Conservation (phyloP, 2,113 vertebrate species). For the Himantopus leucocephalus region DNA sequence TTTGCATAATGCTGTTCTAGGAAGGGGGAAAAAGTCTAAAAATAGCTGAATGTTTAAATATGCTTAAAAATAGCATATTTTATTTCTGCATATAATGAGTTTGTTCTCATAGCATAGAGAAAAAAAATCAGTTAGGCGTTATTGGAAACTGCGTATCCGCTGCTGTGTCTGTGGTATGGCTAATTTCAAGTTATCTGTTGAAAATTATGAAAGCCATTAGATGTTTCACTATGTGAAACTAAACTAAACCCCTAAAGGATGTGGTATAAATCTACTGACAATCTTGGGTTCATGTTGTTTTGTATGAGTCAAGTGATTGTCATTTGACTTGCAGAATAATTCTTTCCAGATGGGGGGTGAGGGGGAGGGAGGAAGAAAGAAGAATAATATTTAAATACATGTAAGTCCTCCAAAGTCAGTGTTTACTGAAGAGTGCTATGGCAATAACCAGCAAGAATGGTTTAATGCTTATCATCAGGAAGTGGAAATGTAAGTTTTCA, state of each 20-base stretch:
- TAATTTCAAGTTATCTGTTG: neutral
- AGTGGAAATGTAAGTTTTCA: neutral
- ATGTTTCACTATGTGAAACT: slow-evolving; percentile 39
- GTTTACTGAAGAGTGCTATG: neutral
- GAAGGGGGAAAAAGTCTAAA: neutral
- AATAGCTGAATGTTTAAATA: neutral
- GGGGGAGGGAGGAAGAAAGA: neutral
- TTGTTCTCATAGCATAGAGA: neutral
- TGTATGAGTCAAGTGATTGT: slow-evolving; percentile 45
- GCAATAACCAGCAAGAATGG: neutral
- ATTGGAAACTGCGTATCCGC: neutral
- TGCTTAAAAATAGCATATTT: neutral
- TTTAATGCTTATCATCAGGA: neutral
- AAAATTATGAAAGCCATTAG: slow-evolving; percentile 23
- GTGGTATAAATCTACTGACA: slow-evolving; percentile 37
- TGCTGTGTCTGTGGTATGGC: neutral
- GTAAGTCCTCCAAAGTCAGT: neutral
- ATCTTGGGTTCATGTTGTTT: slow-evolving; percentile 31
- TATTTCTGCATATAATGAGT: neutral
- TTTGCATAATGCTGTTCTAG: neutral
- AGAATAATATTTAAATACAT: slow-evolving; percentile 10
- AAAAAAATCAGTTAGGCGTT: neutral
- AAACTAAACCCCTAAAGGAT: slow-evolving; percentile 20
- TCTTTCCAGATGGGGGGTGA: slow-evolving; percentile 20
- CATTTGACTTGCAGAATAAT: slow-evolving; percentile 35